Base-by-base conservation (phyloP, 2,113 vertebrate species). In the Erythrocebus patas region DNA sequence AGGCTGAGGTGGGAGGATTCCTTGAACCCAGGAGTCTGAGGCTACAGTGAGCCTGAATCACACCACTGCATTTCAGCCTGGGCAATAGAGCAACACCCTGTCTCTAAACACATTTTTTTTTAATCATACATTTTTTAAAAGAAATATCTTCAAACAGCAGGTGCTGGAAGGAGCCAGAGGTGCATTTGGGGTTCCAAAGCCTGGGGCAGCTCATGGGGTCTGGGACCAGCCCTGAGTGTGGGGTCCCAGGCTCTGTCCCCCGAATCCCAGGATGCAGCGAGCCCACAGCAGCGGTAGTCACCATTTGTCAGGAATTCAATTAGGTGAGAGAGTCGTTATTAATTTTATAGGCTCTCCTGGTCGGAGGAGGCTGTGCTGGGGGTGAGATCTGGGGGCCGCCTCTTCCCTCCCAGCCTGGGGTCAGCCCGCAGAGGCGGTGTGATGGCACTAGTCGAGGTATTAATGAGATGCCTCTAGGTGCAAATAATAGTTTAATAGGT, bases 401-500 rank as follows among this genome's bases (percentile, higher is more conserved):
- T 97, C 98, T 98, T 98, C 98, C 98, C 98, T 98, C 97, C 96
- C 98, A 97, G 99, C 99, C 99, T 98, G 91, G 2, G 98, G 99
- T 99, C 99, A 99, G 98, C 98, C 98, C 97, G 97, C 98, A 97
- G 98, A 99, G 99, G 99, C 99, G 98, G 99, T 75, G 55, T 98
- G 98, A 98, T 99, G 99, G 98, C 98, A 98, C 99, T 98, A 98
- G 99, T 99, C 98, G 98, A 98, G 99, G 99, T 99, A 99, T 99
- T 99, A 99, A 99, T 99, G 99, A 99, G 99, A 99, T 99, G 99
- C 99, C 99, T 99, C 98, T 98, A 99, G 99, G 99, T 99, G 99
- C 99, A 99, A 99, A 99, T 99, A 99, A 99, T 98, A 98, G 99
- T 99, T 99, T 99, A 99, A 99, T 99, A 99, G 99, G 99, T 99